These are phyloP conservation scores for Muraenolepis orangiensis DNA, from an alignment of 2,797 vertebrate species.

Conservation along the genomic window DNA sequence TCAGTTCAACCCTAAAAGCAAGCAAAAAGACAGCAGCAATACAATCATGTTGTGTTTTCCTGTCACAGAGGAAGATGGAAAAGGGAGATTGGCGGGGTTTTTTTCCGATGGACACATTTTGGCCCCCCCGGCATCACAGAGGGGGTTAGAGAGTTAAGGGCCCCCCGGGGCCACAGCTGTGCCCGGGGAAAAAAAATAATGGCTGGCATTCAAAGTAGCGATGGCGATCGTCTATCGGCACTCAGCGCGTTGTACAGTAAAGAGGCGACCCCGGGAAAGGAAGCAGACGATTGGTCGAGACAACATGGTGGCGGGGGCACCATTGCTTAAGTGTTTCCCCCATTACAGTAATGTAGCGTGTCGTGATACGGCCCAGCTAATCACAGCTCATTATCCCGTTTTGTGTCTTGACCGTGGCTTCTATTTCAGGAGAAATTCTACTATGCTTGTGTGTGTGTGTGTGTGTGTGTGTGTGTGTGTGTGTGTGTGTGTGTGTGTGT, in stretches of 20 bases:
- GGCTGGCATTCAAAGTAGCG: conserved; percentile 52
- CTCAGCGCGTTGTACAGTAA: conserved; percentile 42
- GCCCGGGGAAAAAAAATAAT: conserved; percentile 60
- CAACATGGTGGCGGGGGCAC: neutral
- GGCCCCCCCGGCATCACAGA: conserved; percentile 44
- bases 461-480: too few species aligned
- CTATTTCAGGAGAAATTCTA: conserved; percentile 33
- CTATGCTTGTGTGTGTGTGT: too few species aligned
- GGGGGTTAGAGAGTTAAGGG: conserved; percentile 49
- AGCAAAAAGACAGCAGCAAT: too few species aligned
- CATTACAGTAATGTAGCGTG: conserved; percentile 25
- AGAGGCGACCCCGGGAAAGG: conserved; percentile 34
- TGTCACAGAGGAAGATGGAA: neutral
- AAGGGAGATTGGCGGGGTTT: too few species aligned
- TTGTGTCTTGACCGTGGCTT: conserved; percentile 17
- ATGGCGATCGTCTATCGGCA: conserved; percentile 49
- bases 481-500: too few species aligned
- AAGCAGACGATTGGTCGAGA: too few species aligned
- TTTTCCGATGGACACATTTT: too few species aligned
- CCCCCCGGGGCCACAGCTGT: conserved; percentile 61
- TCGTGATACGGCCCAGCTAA: conserved; percentile 6
- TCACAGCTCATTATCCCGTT: conserved; percentile 32
- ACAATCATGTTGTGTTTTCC: neutral
- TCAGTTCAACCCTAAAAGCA: too few species aligned
- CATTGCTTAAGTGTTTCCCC: neutral